Base-by-base conservation (phyloP, 2,888 invertebrate genomes). In the Nymphalis urticae region DNA sequence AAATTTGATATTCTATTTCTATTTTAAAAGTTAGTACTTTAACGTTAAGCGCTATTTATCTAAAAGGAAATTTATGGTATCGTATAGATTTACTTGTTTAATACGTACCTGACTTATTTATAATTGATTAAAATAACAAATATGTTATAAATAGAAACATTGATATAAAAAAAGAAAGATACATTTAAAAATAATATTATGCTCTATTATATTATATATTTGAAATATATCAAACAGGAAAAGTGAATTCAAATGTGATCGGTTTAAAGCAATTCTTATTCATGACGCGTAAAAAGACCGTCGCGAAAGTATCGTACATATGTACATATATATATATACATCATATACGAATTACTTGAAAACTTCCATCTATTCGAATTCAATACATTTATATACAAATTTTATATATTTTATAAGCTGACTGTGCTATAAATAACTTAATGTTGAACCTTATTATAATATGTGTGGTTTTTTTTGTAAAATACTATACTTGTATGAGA, bases 211-310 rank as follows among this genome's bases (percentile, higher is more conserved):
- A 27, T 42, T 61, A 16, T 32, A 58, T 42, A 42, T 58, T 53
- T 27, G 24, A 50, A 10, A 56, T 42, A 2, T 42, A 42, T 13
- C 13, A 56, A 62, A 42, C 56, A 50, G 47, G 60, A 56, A 64
- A 64, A 66, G 63, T 66, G 63, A 70, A 67, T 67, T 63, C 9
- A 58, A 70, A 64, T 54, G 51, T 27, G 61, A 54, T 60, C 42
- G 27, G 17, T 32, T 32, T 27, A 59, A 60, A 64, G 48, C 60
- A 66, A 70, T 69, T 70, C 61, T 64, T 70, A 70, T 70, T 70
- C 70, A 67, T 56, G 60, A 60, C 48, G 64, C 70, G 70, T 70
- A 67, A 66, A 69, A 60, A 61, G 63, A 68, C 54, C 54, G 54
- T 66, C 61, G 66, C 63, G 53, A 63, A 42, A 13, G 27, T 53